Percentiles rank a stretch among this genome's conserved stretches.
These are phyloP conservation scores for Apocheima hispidaria DNA, from an alignment of 2,888 invertebrate species.

Conservation along the genomic window DNA sequence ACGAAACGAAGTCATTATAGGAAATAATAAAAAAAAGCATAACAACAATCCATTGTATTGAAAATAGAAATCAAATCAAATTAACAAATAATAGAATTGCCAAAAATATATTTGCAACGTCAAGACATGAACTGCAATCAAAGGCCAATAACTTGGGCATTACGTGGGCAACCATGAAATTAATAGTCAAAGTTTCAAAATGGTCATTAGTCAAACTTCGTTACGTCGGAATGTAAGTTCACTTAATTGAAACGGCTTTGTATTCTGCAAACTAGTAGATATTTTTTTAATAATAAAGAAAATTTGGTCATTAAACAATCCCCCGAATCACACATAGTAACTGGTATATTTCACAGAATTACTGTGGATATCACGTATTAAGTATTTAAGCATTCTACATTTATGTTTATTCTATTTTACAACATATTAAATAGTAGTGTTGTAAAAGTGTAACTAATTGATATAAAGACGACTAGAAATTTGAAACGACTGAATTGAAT, in stretches of 20 bases:
- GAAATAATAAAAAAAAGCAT: conserved; percentile 4
- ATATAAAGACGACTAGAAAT: too few relatives aligned
- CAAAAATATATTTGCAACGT: conserved; percentile 44
- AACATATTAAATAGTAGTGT: too few relatives aligned
- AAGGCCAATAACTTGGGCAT: conserved; percentile 54
- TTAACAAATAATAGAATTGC: conserved; percentile 40
- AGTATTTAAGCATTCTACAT: too few relatives aligned
- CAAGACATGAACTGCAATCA: conserved; percentile 13
- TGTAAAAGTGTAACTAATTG: too few relatives aligned
- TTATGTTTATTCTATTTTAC: too few relatives aligned
- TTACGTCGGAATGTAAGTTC: conserved; percentile 51
- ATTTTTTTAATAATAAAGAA: neutral
- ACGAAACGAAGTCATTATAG: neutral
- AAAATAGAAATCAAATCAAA: conserved; percentile 37
- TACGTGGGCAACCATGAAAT: conserved; percentile 70
- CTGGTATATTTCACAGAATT: too few relatives aligned
- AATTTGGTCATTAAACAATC: neutral
- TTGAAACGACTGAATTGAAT: too few relatives aligned
- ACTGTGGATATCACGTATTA: too few relatives aligned
- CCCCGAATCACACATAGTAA: neutral
- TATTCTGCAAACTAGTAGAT: neutral
- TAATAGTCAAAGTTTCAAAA: conserved; percentile 71
- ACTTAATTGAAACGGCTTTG: conserved; percentile 21
- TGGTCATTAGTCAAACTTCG: conserved; percentile 61
- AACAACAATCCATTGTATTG: conserved; percentile 15